Percentiles rank a stretch among this genome's conserved stretches.
Conservation (phyloP, 2,888 invertebrate species). For the Conus canariensis region DNA sequence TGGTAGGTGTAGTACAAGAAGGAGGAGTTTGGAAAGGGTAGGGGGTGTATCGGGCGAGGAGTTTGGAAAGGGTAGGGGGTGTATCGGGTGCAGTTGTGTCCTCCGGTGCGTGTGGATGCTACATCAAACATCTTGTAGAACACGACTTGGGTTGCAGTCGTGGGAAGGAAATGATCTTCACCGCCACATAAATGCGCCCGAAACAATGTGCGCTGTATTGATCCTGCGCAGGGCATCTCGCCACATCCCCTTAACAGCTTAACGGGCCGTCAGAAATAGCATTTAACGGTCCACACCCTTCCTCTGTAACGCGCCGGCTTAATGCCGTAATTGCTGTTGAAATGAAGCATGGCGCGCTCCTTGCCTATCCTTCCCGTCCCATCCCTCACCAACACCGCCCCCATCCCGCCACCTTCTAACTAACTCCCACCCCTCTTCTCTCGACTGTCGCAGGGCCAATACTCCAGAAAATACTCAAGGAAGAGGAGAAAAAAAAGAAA, state of each 20-base stretch:
- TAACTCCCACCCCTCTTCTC: not conserved
- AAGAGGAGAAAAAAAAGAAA: not conserved
- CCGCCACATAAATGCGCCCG: not conserved
- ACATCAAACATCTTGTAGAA: not conserved
- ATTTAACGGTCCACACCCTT: constrained; percentile 3
- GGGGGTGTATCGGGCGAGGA: not conserved
- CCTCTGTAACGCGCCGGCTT: not conserved
- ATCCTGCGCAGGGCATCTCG: not conserved
- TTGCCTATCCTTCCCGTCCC: not conserved
- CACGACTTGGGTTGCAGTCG: not conserved
- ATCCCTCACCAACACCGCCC: not conserved
- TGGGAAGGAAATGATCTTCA: not conserved
- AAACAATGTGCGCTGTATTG: constrained; percentile 10
- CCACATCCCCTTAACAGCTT: not conserved
- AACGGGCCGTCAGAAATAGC: not conserved
- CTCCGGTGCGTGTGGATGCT: not conserved
- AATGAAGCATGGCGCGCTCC: not conserved
- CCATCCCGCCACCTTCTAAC: not conserved
- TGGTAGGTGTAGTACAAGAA: too few relatives aligned
- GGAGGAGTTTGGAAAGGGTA: not conserved
- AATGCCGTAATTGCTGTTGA: constrained; percentile 4
- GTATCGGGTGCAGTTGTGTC: not conserved
- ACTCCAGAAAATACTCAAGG: not conserved
- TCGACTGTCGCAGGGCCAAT: not conserved
- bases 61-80: not conserved